Conservation (phyloP, 2,888 invertebrate genomes). For the Aspidiotus destructor region DNA sequence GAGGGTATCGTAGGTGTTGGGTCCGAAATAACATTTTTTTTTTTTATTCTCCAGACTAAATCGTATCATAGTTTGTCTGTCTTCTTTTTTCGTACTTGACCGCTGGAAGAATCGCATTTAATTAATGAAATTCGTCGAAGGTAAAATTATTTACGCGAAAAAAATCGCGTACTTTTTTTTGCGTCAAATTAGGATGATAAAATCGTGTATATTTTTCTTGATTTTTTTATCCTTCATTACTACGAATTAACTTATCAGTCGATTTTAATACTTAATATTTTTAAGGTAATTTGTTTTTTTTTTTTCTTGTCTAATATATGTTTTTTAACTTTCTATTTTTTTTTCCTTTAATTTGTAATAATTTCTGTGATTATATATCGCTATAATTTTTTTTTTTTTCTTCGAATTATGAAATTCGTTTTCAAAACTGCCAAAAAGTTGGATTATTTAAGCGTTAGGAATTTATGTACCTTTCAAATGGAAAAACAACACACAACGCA, state of each 20-base stretch:
- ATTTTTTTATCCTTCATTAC: not conserved
- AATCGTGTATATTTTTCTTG: not conserved
- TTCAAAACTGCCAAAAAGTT: constrained; percentile 28
- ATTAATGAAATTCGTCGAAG: constrained; percentile 2
- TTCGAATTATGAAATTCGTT: constrained; percentile 15
- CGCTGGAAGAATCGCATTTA: constrained; percentile 34
- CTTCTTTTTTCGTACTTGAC: constrained; percentile 22
- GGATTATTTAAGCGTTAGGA: constrained; percentile 11
- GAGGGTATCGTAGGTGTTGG: no score
- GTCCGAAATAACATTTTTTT: not conserved
- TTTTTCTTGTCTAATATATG: constrained; percentile 17
- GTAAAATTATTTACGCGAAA: no score
- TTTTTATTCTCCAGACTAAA: constrained; percentile 5
- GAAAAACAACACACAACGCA: not conserved
- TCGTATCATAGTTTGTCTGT: constrained; percentile 11
- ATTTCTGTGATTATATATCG: constrained; percentile 25
- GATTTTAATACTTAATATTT: constrained; percentile 31
- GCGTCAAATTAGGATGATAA: not conserved
- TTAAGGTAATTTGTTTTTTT: constrained; percentile 19
- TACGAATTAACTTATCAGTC: constrained; percentile 27
- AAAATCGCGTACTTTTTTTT: not conserved
- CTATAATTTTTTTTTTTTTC: constrained; percentile 3
- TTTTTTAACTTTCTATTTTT: constrained; percentile 31
- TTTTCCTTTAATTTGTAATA: constrained; percentile 17
- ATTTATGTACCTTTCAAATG: not conserved